phyloP scores from a whole-genome alignment of 2,797 vertebrate species.

The Merluccius polli region DNA sequence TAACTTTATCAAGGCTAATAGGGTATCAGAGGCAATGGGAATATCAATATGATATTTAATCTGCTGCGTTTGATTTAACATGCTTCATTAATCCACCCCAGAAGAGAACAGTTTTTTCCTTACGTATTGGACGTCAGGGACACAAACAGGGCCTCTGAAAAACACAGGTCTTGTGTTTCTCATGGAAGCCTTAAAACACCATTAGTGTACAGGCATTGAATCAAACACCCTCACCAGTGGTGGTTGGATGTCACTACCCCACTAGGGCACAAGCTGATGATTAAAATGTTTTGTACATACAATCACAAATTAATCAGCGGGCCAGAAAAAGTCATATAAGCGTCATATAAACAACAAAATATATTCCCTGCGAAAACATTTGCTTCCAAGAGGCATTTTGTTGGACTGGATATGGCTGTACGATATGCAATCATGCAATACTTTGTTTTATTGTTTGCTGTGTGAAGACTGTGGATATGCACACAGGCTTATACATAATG shows the following conservation, averaged over 20 bases:
- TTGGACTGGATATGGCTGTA: conserved; percentile 28
- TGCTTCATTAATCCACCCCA: background rate
- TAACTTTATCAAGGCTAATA: conserved; percentile 17
- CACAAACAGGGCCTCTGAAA: background rate
- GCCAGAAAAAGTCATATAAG: conserved; percentile 5
- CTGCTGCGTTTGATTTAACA: background rate
- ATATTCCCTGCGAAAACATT: conserved; percentile 7
- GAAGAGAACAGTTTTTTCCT: background rate
- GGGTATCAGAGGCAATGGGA: conserved; percentile 21
- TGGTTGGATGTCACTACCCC: background rate
- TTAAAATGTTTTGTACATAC: conserved; percentile 3
- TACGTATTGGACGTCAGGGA: background rate
- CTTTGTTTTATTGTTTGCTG: conserved; percentile 38
- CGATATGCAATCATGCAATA: conserved; percentile 32
- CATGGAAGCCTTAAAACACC: background rate
- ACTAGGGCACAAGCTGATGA: background rate
- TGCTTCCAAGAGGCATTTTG: conserved; percentile 20
- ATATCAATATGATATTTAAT: conserved; percentile 13
- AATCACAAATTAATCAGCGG: conserved; percentile 18
- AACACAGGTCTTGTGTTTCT: background rate
- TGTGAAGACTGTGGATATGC: conserved; percentile 33
- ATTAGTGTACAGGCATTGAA: background rate
- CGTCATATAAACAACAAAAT: background rate
- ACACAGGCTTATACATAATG: conserved; percentile 42
- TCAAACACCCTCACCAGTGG: background rate